Evolutionary conservation across 2,797 vertebrate species (phyloP), one percentile per base, ranked within the genome.

Genomic region (Avahi laniger): DNA sequence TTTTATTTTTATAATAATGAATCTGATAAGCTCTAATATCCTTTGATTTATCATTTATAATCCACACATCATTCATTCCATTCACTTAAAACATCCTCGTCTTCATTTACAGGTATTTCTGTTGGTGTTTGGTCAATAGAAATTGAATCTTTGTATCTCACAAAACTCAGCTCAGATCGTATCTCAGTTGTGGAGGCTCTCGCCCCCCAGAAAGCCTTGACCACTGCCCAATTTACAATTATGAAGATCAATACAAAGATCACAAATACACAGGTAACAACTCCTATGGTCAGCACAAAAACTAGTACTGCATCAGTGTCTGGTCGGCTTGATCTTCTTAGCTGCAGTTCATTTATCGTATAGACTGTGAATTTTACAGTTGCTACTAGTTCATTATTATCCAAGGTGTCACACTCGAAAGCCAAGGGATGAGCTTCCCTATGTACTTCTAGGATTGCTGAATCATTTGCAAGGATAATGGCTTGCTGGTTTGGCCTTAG

Each of bases 361-460:
- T 98, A 97, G 76, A 98, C 76, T 91, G 85, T 97, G 87, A 98
- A 97, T 97, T 97, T 99, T 97, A 99, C 35, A 97, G 98, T 94
- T 38, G 97, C 98, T 97, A 98, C 52, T 78, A 38, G 2, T 92
- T 97, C 98, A 94, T 93, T 88, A 69, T 98, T 97, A 93, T 98
- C 98, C 70, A 81, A 41, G n/a, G 97, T 98, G 82, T 98, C 97
- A 93, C 95, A 96, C 72, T 98, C 89, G 13, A 98, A 98, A 96
- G 97, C 96, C 94, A 95, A 12, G 0, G 95, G 98, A 61, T 35
- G 96, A 57, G 2, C 84, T 80, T 93, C 97, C 92, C 97, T 98
- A 79, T 7, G 86, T 88, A 98, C 97, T 86, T 98, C 96, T 81
- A 97, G 69, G 97, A 98, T 2, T 97, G 97, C 94, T 59, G 97